Evolutionary conservation across 2,113 vertebrate genomes (phyloP), one percentile per base, ranked within the genome.

Genomic region (Oncorhynchus nerka): DNA sequence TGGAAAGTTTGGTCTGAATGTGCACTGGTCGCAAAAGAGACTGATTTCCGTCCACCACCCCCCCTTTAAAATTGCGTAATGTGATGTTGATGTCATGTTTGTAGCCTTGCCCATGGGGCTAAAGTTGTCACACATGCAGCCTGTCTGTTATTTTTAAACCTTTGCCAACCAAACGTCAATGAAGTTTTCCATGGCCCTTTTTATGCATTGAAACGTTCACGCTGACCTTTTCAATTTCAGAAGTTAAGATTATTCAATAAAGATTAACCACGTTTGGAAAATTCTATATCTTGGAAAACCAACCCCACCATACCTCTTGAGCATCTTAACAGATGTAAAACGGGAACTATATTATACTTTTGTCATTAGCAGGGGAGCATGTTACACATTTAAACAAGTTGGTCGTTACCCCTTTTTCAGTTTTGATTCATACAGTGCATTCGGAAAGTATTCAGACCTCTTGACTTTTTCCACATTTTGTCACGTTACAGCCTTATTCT

Each of bases 141-240:
- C 82, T 81, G 74, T 71, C 75, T 79, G 91, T 91, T 93, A 91
- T 93, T 93, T 94, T 93, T 90, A 91, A 92, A 90, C 88, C 82
- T 81, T 86, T 86, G 81, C 77, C 75, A 78, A 78, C 79, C 77
- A 86, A 89, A 90, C 89, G 86, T 91, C 91, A 90, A 87, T 92
- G 81, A 84, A 82, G 85, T 88, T 91, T 91, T 92, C 90, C 90
- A 88, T 85, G 81, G 77, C 81, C 81, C 81, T 84, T 90, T 84
- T 92, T 86, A 89, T 83, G 65, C 81, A 55, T 81, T 72, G 71
- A 88, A 86, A 81, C 80, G 77, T 88, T 86, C 83, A 78, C 79
- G 88, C 71, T 85, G 83, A 91, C 89, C 89, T 92, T 92, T 92
- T 92, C 86, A 79, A 79, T 89, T 85, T 84, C 78, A 75, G 77